Conservation (phyloP, 2,113 vertebrate genomes). For the Daboia siamensis region DNA sequence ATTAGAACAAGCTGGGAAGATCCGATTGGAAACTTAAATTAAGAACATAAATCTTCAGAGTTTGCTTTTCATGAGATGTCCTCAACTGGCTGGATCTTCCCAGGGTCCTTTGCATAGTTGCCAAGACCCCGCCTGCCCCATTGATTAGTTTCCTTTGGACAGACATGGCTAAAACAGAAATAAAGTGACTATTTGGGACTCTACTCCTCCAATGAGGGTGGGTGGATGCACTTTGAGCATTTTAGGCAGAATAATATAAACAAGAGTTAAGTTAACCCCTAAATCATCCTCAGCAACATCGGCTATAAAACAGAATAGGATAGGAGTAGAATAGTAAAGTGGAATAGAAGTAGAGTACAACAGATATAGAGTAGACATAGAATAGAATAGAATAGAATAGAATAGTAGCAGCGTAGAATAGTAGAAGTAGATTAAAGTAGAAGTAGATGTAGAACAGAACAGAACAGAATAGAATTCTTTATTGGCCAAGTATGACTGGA, state of each 20-base stretch:
- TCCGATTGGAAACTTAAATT: neutral
- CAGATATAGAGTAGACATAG: too few species aligned
- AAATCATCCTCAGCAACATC: too few species aligned
- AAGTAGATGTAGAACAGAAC: too few species aligned
- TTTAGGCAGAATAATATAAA: neutral
- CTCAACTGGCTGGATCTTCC: neutral
- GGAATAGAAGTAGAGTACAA: too few species aligned
- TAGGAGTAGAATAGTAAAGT: too few species aligned
- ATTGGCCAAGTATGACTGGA: too few species aligned
- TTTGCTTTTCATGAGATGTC: neutral
- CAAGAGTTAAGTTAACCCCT: neutral
- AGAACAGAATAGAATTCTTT: too few species aligned
- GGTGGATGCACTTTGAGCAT: neutral
- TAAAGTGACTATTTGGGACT: neutral
- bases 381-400: too few species aligned
- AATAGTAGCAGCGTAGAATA: too few species aligned
- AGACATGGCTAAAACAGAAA: neutral
- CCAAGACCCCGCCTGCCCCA: neutral
- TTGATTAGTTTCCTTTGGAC: neutral
- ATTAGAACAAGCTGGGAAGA: neutral
- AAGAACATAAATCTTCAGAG: neutral
- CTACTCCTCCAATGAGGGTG: neutral
- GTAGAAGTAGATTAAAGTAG: too few species aligned
- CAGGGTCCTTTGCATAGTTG: neutral
- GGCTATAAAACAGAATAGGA: too few species aligned